Evolutionary conservation across 2,888 invertebrate species (phyloP).

Genomic region (Malachius bipustulatus): DNA sequence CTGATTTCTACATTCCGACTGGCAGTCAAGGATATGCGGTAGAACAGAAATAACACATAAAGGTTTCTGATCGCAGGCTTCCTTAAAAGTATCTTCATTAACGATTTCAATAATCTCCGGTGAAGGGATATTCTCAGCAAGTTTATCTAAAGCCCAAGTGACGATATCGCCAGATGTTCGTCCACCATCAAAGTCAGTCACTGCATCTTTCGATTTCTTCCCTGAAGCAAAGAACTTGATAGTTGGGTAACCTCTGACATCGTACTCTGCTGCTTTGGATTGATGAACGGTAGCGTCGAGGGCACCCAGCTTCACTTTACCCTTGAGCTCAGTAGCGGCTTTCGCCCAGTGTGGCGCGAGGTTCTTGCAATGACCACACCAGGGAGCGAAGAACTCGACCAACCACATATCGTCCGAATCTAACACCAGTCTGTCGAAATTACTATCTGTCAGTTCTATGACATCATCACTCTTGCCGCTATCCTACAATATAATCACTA

Average conservation of each 20-base stretch:
- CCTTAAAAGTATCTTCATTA: constrained; percentile 50
- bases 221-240: constrained; percentile 84
- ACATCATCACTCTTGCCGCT: constrained; percentile 48
- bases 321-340: constrained; percentile 89
- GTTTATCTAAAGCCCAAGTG: constrained; percentile 74
- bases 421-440: constrained; percentile 86
- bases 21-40: constrained; percentile 93
- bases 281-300: constrained; percentile 91
- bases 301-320: constrained; percentile 92
- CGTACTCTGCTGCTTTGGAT: constrained; percentile 67
- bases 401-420: constrained; percentile 93
- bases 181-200: constrained; percentile 85
- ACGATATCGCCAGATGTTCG: constrained; percentile 84
- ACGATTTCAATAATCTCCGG: constrained; percentile 64
- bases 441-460: constrained; percentile 86
- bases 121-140: constrained; percentile 75
- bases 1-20: constrained; percentile 80
- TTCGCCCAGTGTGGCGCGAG: constrained; percentile 93
- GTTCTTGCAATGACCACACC: constrained; percentile 96
- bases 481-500: no score
- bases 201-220: constrained; percentile 54
- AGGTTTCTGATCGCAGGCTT: constrained; percentile 74
- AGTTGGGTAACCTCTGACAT: constrained; percentile 89
- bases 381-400: constrained; percentile 95
- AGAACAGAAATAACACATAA: constrained; percentile 85